phyloP scores from a whole-genome alignment of 2,113 vertebrate species.

The Aspiorhynchus laticeps region DNA sequence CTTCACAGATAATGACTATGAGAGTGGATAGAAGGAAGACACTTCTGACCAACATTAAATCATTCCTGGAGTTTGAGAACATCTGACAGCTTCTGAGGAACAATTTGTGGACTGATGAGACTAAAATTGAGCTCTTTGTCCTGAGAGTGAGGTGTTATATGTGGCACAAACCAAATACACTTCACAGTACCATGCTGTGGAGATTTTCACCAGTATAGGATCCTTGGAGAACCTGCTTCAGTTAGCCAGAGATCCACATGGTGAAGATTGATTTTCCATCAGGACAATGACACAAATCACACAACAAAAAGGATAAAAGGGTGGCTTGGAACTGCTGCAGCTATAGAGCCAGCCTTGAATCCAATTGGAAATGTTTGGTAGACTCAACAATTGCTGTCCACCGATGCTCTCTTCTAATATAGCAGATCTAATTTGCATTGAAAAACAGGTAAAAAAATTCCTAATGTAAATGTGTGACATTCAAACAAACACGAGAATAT shows the following conservation, averaged over 20 bases:
- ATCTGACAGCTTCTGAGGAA: background rate
- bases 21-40: background rate
- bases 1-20: background rate
- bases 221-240: background rate
- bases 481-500: background rate
- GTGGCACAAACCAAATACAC: background rate
- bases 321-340: background rate
- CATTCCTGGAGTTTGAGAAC: slow-evolving; percentile 9
- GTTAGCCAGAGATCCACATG: background rate
- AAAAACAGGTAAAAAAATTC: background rate
- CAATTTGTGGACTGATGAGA: background rate
- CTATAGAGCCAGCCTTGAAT: background rate
- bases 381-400: background rate
- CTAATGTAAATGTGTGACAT: background rate
- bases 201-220: too few species aligned
- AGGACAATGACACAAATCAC: background rate
- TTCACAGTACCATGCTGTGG: background rate
- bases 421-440: background rate
- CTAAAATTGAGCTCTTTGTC: background rate
- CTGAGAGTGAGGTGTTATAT: background rate
- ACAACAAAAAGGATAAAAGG: too few species aligned
- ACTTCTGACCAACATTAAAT: background rate
- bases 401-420: background rate
- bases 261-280: background rate
- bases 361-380: background rate